Percentiles rank a stretch among this genome's conserved stretches.
Evolutionary conservation across 1,140 invertebrate genomes (phyloP).

Genomic region (Glossosoma conforme): DNA sequence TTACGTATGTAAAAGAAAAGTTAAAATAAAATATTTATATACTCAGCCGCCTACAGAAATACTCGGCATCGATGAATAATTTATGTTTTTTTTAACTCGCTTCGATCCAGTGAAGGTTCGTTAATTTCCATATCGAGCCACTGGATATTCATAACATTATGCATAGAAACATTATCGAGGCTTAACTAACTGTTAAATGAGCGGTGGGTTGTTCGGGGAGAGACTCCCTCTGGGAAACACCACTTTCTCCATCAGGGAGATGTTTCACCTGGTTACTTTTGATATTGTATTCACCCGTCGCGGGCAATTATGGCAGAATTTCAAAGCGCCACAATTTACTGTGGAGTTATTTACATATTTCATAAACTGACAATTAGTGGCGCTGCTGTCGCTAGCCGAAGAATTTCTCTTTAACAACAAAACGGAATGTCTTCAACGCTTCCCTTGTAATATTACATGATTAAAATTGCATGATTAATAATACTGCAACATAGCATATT

Average conservation of each 20-base stretch:
- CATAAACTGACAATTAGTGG: constrained; percentile 22
- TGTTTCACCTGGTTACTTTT: constrained; percentile 7
- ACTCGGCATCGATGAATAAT: constrained; percentile 23
- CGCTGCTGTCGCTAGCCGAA: constrained; percentile 4
- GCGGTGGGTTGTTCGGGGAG: not conserved
- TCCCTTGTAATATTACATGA: too few relatives aligned
- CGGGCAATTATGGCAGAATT: constrained; percentile 22
- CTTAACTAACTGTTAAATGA: constrained; percentile 27
- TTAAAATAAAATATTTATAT: too few relatives aligned
- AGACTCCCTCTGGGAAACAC: too few relatives aligned
- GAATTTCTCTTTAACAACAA: too few relatives aligned
- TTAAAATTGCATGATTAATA: too few relatives aligned
- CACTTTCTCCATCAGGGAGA: not conserved
- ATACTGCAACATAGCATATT: too few relatives aligned
- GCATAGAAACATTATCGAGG: constrained; percentile 22
- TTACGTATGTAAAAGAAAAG: too few relatives aligned
- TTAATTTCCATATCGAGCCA: constrained; percentile 22
- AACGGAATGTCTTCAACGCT: too few relatives aligned
- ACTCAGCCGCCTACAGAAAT: too few relatives aligned
- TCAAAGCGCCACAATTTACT: constrained; percentile 22
- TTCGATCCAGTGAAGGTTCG: constrained; percentile 3
- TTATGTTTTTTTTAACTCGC: constrained; percentile 20
- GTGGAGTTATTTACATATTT: constrained; percentile 24
- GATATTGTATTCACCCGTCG: constrained; percentile 24
- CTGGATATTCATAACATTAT: constrained; percentile 19